Percentiles rank a stretch among this genome's conserved stretches.
Evolutionary conservation across 2,797 vertebrate genomes (phyloP).

Genomic region (Stomatorhinus walkeri): DNA sequence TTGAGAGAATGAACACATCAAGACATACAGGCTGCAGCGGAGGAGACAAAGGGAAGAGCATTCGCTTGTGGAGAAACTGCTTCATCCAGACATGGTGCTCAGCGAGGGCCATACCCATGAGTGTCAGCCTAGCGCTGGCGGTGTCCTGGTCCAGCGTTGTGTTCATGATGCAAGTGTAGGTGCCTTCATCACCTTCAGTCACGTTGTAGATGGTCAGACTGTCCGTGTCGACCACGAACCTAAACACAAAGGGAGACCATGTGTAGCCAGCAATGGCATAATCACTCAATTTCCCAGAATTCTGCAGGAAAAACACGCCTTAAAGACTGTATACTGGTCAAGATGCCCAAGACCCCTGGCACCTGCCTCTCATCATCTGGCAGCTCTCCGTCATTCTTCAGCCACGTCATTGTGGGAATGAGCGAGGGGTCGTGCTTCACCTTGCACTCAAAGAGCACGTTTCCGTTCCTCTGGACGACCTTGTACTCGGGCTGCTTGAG

Average conservation of each 20-base stretch:
- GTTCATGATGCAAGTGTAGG: slow-evolving; percentile 85
- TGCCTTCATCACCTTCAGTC: slow-evolving; percentile 74
- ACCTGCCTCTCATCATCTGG: slow-evolving; percentile 71
- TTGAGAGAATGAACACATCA: background rate
- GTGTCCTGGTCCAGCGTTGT: slow-evolving; percentile 86
- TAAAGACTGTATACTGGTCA: background rate
- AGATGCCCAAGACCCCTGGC: background rate
- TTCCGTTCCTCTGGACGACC: slow-evolving; percentile 72
- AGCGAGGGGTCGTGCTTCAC: slow-evolving; percentile 85
- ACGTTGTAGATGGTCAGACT: slow-evolving; percentile 76
- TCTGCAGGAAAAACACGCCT: background rate
- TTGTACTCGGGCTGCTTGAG: slow-evolving; percentile 82
- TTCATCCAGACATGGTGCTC: background rate
- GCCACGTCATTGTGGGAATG: slow-evolving; percentile 71
- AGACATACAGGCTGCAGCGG: too few relatives aligned
- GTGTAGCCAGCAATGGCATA: background rate
- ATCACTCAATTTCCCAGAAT: background rate
- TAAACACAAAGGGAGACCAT: slow-evolving; percentile 37
- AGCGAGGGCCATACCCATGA: slow-evolving; percentile 70
- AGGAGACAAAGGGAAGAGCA: background rate
- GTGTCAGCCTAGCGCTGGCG: slow-evolving; percentile 82
- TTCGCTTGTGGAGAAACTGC: background rate
- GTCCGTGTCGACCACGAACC: slow-evolving; percentile 73
- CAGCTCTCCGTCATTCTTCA: slow-evolving; percentile 75
- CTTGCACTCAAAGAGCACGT: slow-evolving; percentile 80